phyloP scores from a whole-genome alignment of 2,888 invertebrate genomes.

The Noctua fimbriata region DNA sequence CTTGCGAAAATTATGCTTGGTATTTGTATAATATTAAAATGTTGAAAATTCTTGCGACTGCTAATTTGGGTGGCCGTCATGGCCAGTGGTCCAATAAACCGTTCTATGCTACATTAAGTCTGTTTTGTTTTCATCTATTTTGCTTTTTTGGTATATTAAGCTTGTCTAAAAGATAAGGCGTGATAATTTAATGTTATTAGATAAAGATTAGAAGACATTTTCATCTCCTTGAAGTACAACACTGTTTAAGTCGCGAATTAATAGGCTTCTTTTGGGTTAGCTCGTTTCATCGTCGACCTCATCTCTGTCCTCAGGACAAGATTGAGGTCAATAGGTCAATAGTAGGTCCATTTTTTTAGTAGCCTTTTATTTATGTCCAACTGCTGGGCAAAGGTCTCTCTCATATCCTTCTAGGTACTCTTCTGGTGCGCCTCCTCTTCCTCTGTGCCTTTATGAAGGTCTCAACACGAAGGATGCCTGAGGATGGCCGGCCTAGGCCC shows the following conservation, averaged over 20 bases:
- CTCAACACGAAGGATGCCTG: no score
- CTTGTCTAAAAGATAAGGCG: slow-evolving; percentile 9
- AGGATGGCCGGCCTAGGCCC: no score
- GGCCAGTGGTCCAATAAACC: slow-evolving; percentile 67
- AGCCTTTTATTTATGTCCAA: no score
- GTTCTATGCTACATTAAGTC: slow-evolving; percentile 45
- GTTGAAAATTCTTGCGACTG: slow-evolving; percentile 37
- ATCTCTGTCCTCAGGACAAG: background rate
- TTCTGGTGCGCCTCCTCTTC: no score
- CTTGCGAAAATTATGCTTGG: slow-evolving; percentile 51
- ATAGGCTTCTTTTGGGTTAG: background rate
- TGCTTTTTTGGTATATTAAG: slow-evolving; percentile 17
- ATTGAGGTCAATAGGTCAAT: background rate
- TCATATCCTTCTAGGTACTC: no score
- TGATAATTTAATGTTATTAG: background rate
- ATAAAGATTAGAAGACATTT: slow-evolving; percentile 1
- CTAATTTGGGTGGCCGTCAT: slow-evolving; percentile 65
- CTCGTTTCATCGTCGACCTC: background rate
- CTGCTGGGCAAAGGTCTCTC: no score
- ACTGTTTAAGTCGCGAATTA: background rate
- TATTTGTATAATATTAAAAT: slow-evolving; percentile 51
- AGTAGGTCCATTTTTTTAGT: no score
- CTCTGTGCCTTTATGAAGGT: no score
- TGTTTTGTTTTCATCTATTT: slow-evolving; percentile 24
- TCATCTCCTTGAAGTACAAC: background rate